Evolutionary conservation across 2,797 vertebrate species (phyloP), one percentile per base, ranked within the genome.

Genomic region (Melanotaenia pygmaea): DNA sequence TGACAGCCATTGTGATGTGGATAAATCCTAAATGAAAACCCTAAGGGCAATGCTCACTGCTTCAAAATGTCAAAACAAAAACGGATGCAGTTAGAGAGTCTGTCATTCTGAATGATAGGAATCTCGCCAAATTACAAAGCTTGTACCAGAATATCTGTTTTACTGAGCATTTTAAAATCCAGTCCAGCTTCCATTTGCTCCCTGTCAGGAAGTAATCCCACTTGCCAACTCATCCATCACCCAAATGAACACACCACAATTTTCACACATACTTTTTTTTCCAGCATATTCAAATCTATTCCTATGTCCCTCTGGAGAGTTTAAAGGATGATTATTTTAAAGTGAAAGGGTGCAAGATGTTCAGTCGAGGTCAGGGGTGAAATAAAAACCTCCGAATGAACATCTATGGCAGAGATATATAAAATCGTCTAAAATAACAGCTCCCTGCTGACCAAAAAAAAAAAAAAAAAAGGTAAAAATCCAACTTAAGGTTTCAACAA

Each of bases 181-280:
- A 78, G 73, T 53, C 47, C 28, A 16, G 72, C 64, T 82, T 80
- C 56, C 69, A 77, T 82, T 88, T 79, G 56, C 72, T 72, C 65
- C 77, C 79, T 76, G 86, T 90, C 89, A 83, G 66, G 84, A 74
- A 81, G 66, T 79, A 76, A 82, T 79, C 59, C 22, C 37, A 74
- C 70, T 45, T 66, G 77, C 79, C 67, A 72, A 79, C 70, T 81
- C 82, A 90, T 91, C 88, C 84, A 88, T 90, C 91, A 91, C 74
- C 84, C 73, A 89, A 89, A 92, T 84, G 76, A 92, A 88, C 86
- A 85, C 84, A 86, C 72, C 79, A 74, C 62, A 75, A 74, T 86
- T 90, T 88, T 81, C 84, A 90, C 86, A 84, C 66, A 68, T 88
- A 72, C 69, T 65, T 79, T 81, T 79, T 79, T 79, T 79, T 75